A percentile compares a stretch with the other conserved stretches of the same genome.
Conservation (phyloP, 2,113 vertebrate genomes). For the Aplodontia rufa region DNA sequence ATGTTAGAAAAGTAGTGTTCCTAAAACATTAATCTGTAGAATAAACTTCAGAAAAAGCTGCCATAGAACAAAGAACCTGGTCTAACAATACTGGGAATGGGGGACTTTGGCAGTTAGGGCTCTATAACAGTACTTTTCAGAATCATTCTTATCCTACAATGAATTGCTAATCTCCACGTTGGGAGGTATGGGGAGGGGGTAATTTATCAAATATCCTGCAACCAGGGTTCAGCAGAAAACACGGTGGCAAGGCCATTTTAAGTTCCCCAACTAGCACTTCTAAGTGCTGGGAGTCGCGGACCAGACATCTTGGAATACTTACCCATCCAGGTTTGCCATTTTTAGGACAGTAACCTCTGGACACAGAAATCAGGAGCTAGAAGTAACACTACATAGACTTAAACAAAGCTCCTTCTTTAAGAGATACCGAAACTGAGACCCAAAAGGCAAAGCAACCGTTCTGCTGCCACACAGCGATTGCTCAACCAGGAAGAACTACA, state of each 20-base stretch:
- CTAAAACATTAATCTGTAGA: background rate
- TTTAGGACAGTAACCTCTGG: background rate
- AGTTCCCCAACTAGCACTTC: background rate
- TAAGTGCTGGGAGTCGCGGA: background rate
- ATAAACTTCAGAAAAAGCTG: background rate
- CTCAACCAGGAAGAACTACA: background rate
- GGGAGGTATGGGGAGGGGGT: fast-evolving
- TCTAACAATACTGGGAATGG: background rate
- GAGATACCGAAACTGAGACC: background rate
- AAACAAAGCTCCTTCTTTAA: background rate
- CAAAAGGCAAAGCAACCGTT: background rate
- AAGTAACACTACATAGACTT: background rate
- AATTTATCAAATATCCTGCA: background rate
- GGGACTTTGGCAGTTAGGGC: background rate
- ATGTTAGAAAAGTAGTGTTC: background rate
- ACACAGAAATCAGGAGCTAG: background rate
- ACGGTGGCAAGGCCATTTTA: background rate
- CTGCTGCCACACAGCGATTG: background rate
- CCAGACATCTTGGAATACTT: background rate
- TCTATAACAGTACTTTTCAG: background rate
- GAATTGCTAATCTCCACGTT: background rate
- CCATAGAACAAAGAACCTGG: background rate
- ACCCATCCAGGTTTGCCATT: background rate
- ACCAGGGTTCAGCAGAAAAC: background rate
- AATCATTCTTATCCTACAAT: background rate